phyloP scores from a whole-genome alignment of 2,797 vertebrate species.

The Oreochromis mossambicus region DNA sequence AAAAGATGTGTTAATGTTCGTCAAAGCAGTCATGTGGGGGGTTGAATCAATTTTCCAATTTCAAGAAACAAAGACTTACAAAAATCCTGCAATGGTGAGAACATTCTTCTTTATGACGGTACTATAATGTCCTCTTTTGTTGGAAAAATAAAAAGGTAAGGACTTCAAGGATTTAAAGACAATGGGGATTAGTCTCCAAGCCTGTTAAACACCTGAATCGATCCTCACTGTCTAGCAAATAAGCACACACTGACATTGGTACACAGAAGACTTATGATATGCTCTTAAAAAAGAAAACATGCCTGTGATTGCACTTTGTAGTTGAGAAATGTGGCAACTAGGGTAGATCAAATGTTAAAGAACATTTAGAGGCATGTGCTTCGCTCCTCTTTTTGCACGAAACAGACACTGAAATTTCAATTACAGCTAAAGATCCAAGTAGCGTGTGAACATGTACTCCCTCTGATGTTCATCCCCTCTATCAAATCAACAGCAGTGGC shows the following conservation, averaged over 20 bases:
- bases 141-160: neutral
- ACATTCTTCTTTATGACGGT: neutral
- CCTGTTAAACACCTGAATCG: neutral
- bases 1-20: neutral
- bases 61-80: neutral
- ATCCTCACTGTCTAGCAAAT: neutral
- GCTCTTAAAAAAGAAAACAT: neutral
- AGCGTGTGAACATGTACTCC: neutral
- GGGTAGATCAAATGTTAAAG: slow-evolving; percentile 17
- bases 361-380: neutral
- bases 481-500: neutral
- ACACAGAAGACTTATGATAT: neutral
- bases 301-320: neutral
- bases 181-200: neutral
- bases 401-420: neutral
- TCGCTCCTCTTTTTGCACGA: neutral
- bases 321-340: slow-evolving; percentile 4
- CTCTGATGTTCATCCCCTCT: neutral
- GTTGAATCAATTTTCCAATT: neutral
- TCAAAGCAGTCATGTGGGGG: neutral
- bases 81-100: neutral
- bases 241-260: neutral
- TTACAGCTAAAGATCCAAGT: neutral
- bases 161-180: neutral
- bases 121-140: neutral